These are phyloP conservation scores for Eupelmus urozonus DNA, from an alignment of 2,888 invertebrate species.

Conservation along the genomic window DNA sequence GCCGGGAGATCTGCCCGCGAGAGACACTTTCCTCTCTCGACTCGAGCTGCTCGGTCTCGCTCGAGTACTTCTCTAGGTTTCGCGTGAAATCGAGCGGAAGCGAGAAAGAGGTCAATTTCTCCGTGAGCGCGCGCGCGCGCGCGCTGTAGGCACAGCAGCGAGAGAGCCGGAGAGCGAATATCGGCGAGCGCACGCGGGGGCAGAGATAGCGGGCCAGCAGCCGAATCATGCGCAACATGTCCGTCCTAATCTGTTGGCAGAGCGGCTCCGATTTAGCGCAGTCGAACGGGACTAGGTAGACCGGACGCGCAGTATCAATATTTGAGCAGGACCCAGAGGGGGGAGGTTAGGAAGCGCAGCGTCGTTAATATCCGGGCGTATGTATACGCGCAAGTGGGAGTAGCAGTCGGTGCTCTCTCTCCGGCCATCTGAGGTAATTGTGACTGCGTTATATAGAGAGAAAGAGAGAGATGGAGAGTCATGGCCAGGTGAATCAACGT, in stretches of 20 bases:
- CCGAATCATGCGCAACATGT: slow-evolving; percentile 65
- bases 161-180: not conserved
- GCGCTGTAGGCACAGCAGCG: not conserved
- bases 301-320: slow-evolving; percentile 67
- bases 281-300: not conserved
- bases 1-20: slow-evolving; percentile 6
- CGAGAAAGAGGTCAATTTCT: slow-evolving; percentile 29
- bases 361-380: slow-evolving; percentile 45
- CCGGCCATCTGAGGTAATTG: slow-evolving; percentile 47
- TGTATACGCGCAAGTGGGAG: not conserved
- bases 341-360: no score
- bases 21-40: not conserved
- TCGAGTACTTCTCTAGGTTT: not conserved
- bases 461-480: no score
- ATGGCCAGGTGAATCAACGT: slow-evolving; percentile 43
- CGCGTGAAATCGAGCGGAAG: slow-evolving; percentile 2
- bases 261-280: slow-evolving; percentile 66
- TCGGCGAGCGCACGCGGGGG: not conserved
- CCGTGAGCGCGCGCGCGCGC: not conserved
- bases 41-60: not conserved
- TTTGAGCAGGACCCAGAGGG: slow-evolving; percentile 68
- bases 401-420: not conserved
- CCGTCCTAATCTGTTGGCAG: slow-evolving; percentile 69
- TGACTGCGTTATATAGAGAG: slow-evolving; percentile 3
- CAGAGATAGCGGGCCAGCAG: slow-evolving; percentile 2